Base-by-base conservation (phyloP, 1,140 invertebrate species). In the Drosophila insularis region DNA sequence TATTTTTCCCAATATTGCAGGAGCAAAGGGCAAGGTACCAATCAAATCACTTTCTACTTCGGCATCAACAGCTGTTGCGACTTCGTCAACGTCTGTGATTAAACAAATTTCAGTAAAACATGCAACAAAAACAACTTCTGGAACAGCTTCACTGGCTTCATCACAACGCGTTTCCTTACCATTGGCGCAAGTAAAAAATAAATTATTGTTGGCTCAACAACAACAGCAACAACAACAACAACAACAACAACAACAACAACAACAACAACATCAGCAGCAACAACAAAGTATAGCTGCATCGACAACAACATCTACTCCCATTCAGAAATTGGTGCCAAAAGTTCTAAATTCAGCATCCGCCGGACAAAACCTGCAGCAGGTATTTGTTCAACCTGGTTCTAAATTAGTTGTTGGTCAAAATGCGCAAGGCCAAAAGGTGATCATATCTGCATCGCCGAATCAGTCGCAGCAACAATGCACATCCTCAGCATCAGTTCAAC, bases 381-480 rank as follows among this genome's bases (percentile, higher is more conserved):
- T 92, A 6, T 86, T 92, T 62, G 86, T 91, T 0, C 91, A 91
- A 50, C 70, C 84, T 0, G 89, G 89, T 0, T 90, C 90, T 10
- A 92, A 92, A 27, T 65, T 91, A 37, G 46, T 92, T 17, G 74
- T 91, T 8, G 80, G 86, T 3, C 91, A 92, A 68, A 91, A 90
- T 14, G 67, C 84, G 4, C 90, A 92, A 46, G 90, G 91, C 0
- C 91, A 92, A 60, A 91, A 92, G 63, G 84, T 92, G 19, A 74
- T 92, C 5, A 84, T 92, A 66, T 87, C 82, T 11, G 66, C 90
- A 5, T 50, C 75, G 10, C 53, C 84, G n/a, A 72, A 23, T 21
- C 63, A 68, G 21, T 71, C 74, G 39, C 82, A 90, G 32, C 79
- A 77, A 17, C 73, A 68, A 39, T 62, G 37, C 59, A 54, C 64